A percentile compares a stretch with the other conserved stretches of the same genome.
These are phyloP conservation scores for Lepidostoma basale DNA, from an alignment of 1,140 invertebrate species.

Conservation along the genomic window DNA sequence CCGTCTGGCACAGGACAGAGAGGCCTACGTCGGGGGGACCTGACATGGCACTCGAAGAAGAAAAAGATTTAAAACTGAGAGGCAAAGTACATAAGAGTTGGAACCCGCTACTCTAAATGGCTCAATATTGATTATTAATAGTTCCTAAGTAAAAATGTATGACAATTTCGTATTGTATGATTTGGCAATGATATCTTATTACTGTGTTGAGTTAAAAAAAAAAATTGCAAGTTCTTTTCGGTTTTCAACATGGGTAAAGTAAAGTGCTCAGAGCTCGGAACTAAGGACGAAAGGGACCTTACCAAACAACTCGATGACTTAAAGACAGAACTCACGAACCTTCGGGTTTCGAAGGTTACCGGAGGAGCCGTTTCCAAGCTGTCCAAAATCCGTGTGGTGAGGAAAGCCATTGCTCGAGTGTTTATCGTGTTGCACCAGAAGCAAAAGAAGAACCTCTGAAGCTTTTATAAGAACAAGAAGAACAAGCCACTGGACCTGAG, in stretches of 20 bases:
- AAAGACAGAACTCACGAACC: constrained; percentile 90
- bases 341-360: constrained; percentile 95
- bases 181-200: too few relatives aligned
- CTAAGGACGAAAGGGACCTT: constrained; percentile 97
- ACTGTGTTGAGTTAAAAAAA: too few relatives aligned
- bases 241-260: constrained; percentile 69
- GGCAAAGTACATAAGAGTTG: too few relatives aligned
- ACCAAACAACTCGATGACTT: constrained; percentile 94
- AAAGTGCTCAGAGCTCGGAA: constrained; percentile 91
- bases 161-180: too few relatives aligned
- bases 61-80: too few relatives aligned
- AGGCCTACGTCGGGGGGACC: too few relatives aligned
- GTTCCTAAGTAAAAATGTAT: too few relatives aligned
- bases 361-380: constrained; percentile 96
- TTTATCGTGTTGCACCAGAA: constrained; percentile 99
- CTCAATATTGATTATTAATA: too few relatives aligned
- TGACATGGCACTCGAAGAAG: too few relatives aligned
- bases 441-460: constrained; percentile 95
- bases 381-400: constrained; percentile 95
- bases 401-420: constrained; percentile 98
- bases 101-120: too few relatives aligned
- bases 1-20: too few relatives aligned
- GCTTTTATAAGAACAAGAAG: constrained; percentile 95
- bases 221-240: too few relatives aligned
- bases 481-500: constrained; percentile 96